Evolutionary conservation across 2,888 invertebrate genomes (phyloP).

Genomic region (Zele albiditarsus): DNA sequence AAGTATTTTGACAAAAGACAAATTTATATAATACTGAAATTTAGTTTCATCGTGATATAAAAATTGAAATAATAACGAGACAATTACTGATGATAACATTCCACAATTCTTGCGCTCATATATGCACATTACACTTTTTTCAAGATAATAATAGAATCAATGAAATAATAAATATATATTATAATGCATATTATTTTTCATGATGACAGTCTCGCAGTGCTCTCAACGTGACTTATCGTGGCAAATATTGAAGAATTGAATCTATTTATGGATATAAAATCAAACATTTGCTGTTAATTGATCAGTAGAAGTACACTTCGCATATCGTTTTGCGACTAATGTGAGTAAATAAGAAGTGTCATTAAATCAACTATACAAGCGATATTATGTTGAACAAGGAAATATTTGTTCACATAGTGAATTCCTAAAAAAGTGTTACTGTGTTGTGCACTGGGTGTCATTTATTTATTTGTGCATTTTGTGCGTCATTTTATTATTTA

Average conservation of each 20-base stretch:
- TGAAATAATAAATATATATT: conserved; percentile 15
- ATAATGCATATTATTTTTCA: not conserved
- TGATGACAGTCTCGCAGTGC: conserved; percentile 7
- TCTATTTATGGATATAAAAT: conserved; percentile 11
- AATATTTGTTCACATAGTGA: conserved; percentile 20
- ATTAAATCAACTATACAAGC: conserved; percentile 36
- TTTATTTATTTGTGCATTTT: conserved; percentile 19
- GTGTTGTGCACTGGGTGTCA: not conserved
- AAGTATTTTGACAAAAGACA: conserved; percentile 42
- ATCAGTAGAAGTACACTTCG: conserved; percentile 28
- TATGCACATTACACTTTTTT: conserved; percentile 13
- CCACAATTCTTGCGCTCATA: conserved; percentile 43
- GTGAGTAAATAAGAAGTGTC: conserved; percentile 31
- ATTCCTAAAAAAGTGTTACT: conserved; percentile 24
- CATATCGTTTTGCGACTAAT: conserved; percentile 23
- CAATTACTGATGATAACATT: conserved; percentile 31
- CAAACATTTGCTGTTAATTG: conserved; percentile 22
- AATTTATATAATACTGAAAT: conserved; percentile 41
- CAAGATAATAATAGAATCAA: conserved; percentile 31
- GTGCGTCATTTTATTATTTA: conserved; percentile 15
- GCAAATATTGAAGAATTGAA: conserved; percentile 17
- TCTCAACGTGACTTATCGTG: conserved; percentile 23
- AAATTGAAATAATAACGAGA: conserved; percentile 25
- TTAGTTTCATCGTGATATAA: conserved; percentile 31
- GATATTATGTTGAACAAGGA: conserved; percentile 18